Base-by-base conservation (phyloP, 2,113 vertebrate species). In the Chionodraco myersi region DNA sequence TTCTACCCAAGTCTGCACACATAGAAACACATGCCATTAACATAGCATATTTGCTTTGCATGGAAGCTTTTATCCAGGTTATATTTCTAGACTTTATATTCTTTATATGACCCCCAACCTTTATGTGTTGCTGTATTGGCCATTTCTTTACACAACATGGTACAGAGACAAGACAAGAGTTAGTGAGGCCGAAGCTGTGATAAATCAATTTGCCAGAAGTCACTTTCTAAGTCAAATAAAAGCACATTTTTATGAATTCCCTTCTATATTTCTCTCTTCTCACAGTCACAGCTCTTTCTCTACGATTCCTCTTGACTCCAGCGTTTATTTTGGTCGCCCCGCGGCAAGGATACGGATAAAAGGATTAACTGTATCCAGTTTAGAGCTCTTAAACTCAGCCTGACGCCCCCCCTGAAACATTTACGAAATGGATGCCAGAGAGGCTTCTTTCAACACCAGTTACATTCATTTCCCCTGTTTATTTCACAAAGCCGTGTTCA, bases 311-410 rank as follows among this genome's bases (percentile, higher is more conserved):
- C 69, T 26, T 18, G 59, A 80, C 64, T 75, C 70, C 61, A 60
- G 67, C 34, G 14, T 87, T 82, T 84, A 82, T 89, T 84, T 82
- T 18, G 30, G 83, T 74, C 65, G 41, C 85, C 89, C 80, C 12
- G 78, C 77, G 57, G 87, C 87, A 88, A 89, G 81, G 87, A 87
- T 79, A 72, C 21, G 71, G 78, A 87, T 89, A 89, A 91, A 87
- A 82, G 89, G 87, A 86, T 89, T 91, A 89, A 87, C 80, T 89
- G 44, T 87, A 86, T 88, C 75, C 83, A 86, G 83, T 89, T 87
- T 89, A 84, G 85, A 81, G 77, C 67, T 80, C 82, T 75, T 86
- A 84, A 86, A 89, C 78, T 84, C 83, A 86, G 80, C 83, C 80
- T 86, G 85, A 91, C 75, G 72, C 57, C 80, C 80, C 73, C 79